These are phyloP conservation scores for Heliconius aoede DNA, from an alignment of 2,888 invertebrate species.

Conservation along the genomic window DNA sequence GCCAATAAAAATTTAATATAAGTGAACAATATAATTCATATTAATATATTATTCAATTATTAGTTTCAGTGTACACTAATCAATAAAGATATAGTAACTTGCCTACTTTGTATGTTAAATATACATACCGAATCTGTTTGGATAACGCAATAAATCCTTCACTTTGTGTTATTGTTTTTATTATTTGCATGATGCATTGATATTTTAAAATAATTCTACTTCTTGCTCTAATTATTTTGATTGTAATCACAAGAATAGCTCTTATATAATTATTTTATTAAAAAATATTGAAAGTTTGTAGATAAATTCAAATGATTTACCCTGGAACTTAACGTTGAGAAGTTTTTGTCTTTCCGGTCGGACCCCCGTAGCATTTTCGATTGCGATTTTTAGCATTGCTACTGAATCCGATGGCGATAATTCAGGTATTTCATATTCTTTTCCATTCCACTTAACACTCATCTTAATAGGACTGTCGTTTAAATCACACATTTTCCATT, in stretches of 20 bases:
- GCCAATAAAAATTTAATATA: too few species aligned
- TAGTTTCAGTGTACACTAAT: neutral
- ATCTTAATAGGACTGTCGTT: slow-evolving; percentile 81
- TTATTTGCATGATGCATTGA: neutral
- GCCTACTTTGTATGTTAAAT: neutral
- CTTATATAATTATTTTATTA: neutral
- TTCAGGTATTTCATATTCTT: slow-evolving; percentile 91
- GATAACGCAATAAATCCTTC: neutral
- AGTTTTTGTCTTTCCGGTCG: slow-evolving; percentile 96
- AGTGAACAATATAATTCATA: neutral
- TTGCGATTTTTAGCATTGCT: slow-evolving; percentile 91
- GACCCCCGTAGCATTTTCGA: slow-evolving; percentile 94
- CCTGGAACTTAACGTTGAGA: slow-evolving; percentile 95
- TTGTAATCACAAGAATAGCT: neutral
- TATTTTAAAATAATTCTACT: neutral
- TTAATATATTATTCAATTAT: neutral
- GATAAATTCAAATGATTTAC: slow-evolving; percentile 75
- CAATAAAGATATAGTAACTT: neutral
- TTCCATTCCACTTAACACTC: slow-evolving; percentile 96
- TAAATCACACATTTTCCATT: slow-evolving; percentile 76
- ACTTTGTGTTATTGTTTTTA: neutral
- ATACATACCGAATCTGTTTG: neutral
- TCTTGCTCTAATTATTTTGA: neutral
- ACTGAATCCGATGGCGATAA: slow-evolving; percentile 91
- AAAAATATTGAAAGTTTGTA: neutral